Evolutionary conservation across 2,113 vertebrate species (phyloP).

Genomic region (Myiopsitta monachus): DNA sequence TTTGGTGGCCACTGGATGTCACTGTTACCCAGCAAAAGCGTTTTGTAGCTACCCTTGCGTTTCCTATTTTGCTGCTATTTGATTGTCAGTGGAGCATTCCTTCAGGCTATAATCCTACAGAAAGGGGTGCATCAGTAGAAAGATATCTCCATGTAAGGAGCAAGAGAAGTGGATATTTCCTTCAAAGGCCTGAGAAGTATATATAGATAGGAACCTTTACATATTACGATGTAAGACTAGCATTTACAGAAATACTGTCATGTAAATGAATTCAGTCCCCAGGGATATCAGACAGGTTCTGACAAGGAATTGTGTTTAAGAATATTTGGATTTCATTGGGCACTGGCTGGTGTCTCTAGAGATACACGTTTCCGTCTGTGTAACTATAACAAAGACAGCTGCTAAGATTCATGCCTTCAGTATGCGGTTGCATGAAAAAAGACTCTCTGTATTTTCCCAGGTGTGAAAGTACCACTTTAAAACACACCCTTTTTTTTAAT

Average conservation of each 20-base stretch:
- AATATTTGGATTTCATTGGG: not conserved
- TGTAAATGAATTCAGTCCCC: not conserved
- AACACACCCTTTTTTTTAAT: not conserved
- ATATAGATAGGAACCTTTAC: not conserved
- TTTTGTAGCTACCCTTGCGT: rapidly evolving
- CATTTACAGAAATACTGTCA: not conserved
- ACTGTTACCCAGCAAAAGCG: not conserved
- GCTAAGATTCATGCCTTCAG: not conserved
- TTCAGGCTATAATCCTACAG: not conserved
- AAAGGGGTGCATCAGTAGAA: not conserved
- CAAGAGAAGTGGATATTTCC: not conserved
- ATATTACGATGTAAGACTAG: not conserved
- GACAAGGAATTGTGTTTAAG: not conserved
- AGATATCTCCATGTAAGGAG: not conserved
- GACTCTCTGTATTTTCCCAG: not conserved
- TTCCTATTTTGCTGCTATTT: not conserved
- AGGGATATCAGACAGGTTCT: not conserved
- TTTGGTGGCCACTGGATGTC: constrained; percentile 4
- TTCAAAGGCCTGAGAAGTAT: not conserved
- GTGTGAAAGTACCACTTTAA: not conserved
- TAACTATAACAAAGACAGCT: not conserved
- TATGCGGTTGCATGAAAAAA: not conserved
- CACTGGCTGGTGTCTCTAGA: not conserved
- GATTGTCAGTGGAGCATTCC: not conserved
- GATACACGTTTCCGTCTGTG: not conserved